phyloP scores from a whole-genome alignment of 1,140 invertebrate genomes.

The Gryllus bimaculatus region DNA sequence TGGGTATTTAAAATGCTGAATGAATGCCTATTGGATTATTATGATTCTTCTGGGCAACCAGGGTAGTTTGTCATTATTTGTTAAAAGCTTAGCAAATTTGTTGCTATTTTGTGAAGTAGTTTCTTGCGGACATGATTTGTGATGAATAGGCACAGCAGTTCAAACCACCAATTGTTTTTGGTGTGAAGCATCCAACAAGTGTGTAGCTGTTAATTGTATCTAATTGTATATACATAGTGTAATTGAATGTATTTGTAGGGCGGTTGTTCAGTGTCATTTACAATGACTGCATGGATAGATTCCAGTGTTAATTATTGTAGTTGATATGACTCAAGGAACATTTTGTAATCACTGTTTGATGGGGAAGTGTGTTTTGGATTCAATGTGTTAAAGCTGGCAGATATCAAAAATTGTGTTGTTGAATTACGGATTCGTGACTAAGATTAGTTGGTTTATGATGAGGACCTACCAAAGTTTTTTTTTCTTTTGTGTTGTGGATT shows the following conservation, averaged over 20 bases:
- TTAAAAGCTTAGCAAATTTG: neutral
- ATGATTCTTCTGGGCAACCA: neutral
- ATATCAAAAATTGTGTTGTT: neutral
- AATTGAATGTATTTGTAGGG: neutral
- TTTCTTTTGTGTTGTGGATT: neutral
- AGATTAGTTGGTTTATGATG: neutral
- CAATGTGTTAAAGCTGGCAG: neutral
- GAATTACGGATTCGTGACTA: too few species aligned
- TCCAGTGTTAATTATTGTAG: neutral
- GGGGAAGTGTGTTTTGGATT: neutral
- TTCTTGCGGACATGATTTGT: neutral
- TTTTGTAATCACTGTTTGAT: neutral
- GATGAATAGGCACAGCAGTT: neutral
- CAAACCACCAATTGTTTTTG: neutral
- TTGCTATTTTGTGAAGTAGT: neutral
- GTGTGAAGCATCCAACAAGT: conserved; percentile 11
- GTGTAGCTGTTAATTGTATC: conserved; percentile 10
- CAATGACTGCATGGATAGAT: neutral
- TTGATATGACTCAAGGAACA: neutral
- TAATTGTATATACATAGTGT: neutral
- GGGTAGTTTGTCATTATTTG: conserved; percentile 12
- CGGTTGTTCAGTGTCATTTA: too few species aligned
- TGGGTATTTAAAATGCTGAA: neutral
- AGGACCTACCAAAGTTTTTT: neutral
- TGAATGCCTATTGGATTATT: neutral